phyloP scores from a whole-genome alignment of 2,113 vertebrate species.

The Otus sunia region DNA sequence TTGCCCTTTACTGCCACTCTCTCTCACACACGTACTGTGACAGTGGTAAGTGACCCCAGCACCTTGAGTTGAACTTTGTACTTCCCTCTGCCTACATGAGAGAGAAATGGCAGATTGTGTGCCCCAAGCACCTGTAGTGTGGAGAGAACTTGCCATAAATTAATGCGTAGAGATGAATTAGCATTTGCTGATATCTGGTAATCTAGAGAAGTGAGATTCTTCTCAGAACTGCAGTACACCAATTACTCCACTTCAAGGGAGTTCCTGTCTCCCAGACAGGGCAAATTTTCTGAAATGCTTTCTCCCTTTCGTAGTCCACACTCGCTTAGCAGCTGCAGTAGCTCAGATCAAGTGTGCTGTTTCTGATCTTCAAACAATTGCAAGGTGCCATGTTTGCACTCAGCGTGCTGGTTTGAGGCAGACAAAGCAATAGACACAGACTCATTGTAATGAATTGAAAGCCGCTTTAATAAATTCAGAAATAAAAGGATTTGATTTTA shows the following conservation, averaged over 20 bases:
- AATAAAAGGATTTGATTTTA: constrained; percentile 24
- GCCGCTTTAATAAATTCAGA: constrained; percentile 41
- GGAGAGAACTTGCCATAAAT: background rate
- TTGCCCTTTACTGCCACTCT: background rate
- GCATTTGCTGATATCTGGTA: background rate
- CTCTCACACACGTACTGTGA: background rate
- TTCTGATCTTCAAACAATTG: background rate
- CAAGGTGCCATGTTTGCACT: background rate
- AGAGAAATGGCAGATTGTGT: background rate
- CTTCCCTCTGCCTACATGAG: background rate
- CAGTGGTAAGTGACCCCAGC: background rate
- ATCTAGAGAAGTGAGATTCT: background rate
- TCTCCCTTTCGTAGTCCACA: background rate
- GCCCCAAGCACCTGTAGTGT: background rate
- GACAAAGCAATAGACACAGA: background rate
- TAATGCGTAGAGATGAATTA: background rate
- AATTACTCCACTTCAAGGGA: background rate
- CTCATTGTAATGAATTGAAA: constrained; percentile 40
- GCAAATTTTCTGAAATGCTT: background rate
- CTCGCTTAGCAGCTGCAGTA: background rate
- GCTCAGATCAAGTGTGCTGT: background rate
- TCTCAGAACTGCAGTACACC: background rate
- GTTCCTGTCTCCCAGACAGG: background rate
- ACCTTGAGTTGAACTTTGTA: background rate
- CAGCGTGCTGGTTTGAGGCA: background rate